These are phyloP conservation scores for Callochromis pleurospilus DNA, from an alignment of 2,113 vertebrate species.

Conservation along the genomic window DNA sequence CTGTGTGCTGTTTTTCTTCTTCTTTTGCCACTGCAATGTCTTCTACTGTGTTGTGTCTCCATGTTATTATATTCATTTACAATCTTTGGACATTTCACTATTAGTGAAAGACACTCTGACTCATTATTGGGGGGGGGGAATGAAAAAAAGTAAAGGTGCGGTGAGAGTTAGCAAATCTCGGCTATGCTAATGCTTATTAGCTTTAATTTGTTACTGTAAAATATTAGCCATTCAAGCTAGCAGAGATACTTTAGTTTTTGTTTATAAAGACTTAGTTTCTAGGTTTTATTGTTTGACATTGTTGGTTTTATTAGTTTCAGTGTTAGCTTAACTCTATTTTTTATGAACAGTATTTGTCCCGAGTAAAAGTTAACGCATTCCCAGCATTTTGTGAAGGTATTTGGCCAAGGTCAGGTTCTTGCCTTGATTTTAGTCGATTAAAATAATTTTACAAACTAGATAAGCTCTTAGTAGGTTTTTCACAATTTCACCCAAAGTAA, in stretches of 20 bases:
- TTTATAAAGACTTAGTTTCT: background rate
- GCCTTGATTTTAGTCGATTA: background rate
- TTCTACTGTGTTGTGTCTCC: background rate
- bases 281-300: background rate
- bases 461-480: background rate
- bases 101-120: background rate
- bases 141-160: background rate
- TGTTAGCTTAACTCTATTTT: background rate
- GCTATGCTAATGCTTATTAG: background rate
- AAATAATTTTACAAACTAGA: background rate
- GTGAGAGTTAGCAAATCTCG: background rate
- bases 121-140: fast-evolving
- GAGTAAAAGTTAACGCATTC: fast-evolving
- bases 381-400: background rate
- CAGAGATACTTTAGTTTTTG: background rate
- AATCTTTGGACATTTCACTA: background rate
- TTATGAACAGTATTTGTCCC: background rate
- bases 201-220: background rate
- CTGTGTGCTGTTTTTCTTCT: background rate
- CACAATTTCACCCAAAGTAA: background rate
- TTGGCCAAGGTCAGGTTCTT: fast-evolving
- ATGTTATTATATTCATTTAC: background rate
- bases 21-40: background rate
- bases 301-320: background rate
- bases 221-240: background rate